Evolutionary conservation across 2,113 vertebrate species (phyloP).

Genomic region (Pseudopipra pipra): DNA sequence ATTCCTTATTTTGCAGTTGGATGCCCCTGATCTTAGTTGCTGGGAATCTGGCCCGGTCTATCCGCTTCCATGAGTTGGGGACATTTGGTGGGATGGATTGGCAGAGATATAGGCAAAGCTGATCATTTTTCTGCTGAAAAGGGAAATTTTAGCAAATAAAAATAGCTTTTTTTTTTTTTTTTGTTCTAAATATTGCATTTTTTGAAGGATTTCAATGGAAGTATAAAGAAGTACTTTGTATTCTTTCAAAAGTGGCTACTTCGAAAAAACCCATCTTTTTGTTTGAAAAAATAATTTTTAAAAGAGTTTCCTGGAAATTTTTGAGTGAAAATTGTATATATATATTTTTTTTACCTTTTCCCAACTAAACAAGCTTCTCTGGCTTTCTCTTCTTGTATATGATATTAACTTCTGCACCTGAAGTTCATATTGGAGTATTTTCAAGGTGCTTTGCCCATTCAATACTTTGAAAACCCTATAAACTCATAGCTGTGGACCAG

Average conservation of each 20-base stretch:
- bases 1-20: not conserved
- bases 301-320: not conserved
- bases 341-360: not conserved
- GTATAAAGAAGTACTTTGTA: not conserved
- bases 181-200: not conserved
- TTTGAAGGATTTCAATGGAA: not conserved
- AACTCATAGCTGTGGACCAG: not conserved
- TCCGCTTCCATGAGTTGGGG: not conserved
- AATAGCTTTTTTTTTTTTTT: not conserved
- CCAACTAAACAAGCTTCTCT: not conserved
- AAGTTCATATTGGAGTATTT: not conserved
- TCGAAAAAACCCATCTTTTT: accelerated
- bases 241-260: not conserved
- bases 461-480: not conserved
- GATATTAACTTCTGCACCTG: not conserved
- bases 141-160: not conserved
- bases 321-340: not conserved
- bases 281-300: not conserved
- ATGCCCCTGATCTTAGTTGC: not conserved
- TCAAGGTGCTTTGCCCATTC: not conserved
- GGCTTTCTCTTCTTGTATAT: not conserved
- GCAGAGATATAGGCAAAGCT: not conserved
- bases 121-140: slow-evolving; percentile 4
- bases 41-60: not conserved
- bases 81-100: not conserved